These are phyloP conservation scores for Drepana arcuata DNA, from an alignment of 1,140 invertebrate species.

Conservation along the genomic window DNA sequence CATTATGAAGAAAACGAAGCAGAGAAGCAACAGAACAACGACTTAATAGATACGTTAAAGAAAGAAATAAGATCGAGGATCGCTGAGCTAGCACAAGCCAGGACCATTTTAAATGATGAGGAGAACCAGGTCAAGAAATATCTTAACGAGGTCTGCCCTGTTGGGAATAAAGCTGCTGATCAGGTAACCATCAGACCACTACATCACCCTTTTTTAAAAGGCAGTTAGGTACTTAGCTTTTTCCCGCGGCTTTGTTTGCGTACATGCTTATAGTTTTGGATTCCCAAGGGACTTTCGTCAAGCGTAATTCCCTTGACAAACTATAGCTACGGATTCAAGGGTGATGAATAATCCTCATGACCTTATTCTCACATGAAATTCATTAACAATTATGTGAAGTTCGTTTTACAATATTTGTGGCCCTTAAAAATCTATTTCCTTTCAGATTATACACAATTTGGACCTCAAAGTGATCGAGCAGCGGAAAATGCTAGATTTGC, in stretches of 20 bases:
- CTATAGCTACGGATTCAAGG: no score
- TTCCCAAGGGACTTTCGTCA: no score
- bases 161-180: slow-evolving; percentile 52
- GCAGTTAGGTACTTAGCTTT: no score
- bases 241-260: no score
- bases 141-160: slow-evolving; percentile 53
- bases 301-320: no score
- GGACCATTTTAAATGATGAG: slow-evolving; percentile 63
- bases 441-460: slow-evolving; percentile 72
- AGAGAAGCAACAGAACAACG: slow-evolving; percentile 79
- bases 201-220: no score
- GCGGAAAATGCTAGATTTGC: slow-evolving; percentile 81
- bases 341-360: no score
- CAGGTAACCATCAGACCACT: no score
- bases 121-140: slow-evolving; percentile 61
- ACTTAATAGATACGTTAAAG: slow-evolving; percentile 80
- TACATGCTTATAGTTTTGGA: no score
- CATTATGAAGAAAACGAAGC: slow-evolving; percentile 84
- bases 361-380: no score
- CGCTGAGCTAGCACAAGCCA: slow-evolving; percentile 74
- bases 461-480: slow-evolving; percentile 84
- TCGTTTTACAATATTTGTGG: no score
- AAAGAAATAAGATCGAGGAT: slow-evolving; percentile 79
- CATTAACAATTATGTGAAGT: no score
- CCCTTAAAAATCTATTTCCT: slow-evolving; percentile 4